Evolutionary conservation across 2,797 vertebrate species (phyloP).

Genomic region (Prunella strophiata): DNA sequence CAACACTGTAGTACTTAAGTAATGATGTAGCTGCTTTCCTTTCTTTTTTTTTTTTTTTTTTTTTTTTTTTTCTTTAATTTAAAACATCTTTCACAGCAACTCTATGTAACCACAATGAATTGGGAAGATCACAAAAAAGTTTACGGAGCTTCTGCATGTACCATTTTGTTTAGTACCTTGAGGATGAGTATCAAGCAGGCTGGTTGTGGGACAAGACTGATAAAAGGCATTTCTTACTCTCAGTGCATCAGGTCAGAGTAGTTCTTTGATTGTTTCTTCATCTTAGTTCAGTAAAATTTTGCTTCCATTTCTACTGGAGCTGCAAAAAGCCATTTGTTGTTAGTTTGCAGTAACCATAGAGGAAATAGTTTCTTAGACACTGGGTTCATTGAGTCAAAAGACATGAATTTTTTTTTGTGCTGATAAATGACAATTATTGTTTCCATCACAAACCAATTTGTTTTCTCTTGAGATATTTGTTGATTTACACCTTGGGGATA

Average conservation of each 20-base stretch:
- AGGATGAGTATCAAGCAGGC: not conserved
- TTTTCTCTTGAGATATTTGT: not conserved
- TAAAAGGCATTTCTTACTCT: not conserved
- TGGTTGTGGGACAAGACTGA: not conserved
- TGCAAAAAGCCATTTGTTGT: not conserved
- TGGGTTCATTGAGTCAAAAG: not conserved
- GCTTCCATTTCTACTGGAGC: not conserved
- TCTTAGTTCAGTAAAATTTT: not conserved
- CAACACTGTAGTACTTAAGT: not conserved
- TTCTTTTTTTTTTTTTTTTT: not conserved
- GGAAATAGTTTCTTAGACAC: not conserved
- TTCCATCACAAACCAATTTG: not conserved
- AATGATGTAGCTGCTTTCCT: not conserved
- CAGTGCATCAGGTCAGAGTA: not conserved
- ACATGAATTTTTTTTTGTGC: fast-evolving
- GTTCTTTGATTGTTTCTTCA: not conserved
- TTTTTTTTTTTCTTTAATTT: not conserved
- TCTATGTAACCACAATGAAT: not conserved
- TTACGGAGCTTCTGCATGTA: not conserved
- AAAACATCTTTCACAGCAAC: not conserved
- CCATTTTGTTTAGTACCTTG: not conserved
- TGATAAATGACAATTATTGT: not conserved
- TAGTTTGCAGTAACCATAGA: not conserved
- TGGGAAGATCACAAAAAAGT: not conserved
- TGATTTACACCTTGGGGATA: not conserved